Evolutionary conservation across 2,888 invertebrate species (phyloP).

Genomic region (Cheilosia urbana): DNA sequence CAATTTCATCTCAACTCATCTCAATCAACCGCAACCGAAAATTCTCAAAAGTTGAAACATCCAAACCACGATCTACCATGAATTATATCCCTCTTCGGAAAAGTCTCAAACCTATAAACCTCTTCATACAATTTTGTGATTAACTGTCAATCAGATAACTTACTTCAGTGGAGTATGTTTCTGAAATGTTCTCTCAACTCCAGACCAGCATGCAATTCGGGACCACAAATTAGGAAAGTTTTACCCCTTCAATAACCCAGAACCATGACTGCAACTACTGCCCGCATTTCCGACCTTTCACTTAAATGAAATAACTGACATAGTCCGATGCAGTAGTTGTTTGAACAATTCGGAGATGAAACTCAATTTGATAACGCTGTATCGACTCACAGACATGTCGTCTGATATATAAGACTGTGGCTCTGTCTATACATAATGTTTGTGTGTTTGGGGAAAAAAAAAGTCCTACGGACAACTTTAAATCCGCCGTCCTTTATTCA

Average conservation of each 20-base stretch:
- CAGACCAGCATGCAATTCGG: constrained; percentile 43
- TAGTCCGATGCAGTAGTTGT: constrained; percentile 7
- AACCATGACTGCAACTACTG: not conserved
- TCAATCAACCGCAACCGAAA: not conserved
- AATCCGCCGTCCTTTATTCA: not conserved
- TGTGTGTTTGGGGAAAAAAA: not conserved
- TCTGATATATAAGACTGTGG: not conserved
- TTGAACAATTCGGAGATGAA: not conserved
- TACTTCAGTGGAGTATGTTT: not conserved
- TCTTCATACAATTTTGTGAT: not conserved
- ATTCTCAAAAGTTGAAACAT: not conserved
- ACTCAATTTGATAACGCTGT: constrained; percentile 6
- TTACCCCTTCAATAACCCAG: not conserved
- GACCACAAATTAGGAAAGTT: constrained; percentile 60
- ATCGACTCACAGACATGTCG: no score
- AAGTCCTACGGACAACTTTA: no score
- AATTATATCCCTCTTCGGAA: not conserved
- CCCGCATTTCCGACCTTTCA: constrained; percentile 6
- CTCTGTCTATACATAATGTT: no score
- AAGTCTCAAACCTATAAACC: not conserved
- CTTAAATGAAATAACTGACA: not conserved
- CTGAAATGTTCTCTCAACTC: not conserved
- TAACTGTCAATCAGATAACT: constrained; percentile 19
- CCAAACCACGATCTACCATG: not conserved
- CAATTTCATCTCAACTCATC: no score